These are phyloP conservation scores for Yponomeuta cagnagella DNA, from an alignment of 2,888 invertebrate species.

Conservation along the genomic window DNA sequence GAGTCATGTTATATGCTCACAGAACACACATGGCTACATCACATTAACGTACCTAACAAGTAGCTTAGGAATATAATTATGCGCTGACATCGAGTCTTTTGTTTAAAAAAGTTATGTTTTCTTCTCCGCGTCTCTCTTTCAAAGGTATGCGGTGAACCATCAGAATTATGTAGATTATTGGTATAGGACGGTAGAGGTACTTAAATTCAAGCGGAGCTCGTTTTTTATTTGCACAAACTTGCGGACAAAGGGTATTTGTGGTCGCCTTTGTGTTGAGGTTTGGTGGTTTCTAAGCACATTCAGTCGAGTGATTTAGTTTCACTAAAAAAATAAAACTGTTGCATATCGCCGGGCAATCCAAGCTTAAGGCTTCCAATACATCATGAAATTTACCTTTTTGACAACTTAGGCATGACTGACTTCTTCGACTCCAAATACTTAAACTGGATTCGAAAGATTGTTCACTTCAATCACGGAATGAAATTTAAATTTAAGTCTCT, in stretches of 20 bases:
- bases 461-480: too few relatives aligned
- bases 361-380: too few relatives aligned
- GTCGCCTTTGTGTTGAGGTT: slow-evolving; percentile 48
- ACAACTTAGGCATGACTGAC: too few relatives aligned
- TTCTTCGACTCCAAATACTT: too few relatives aligned
- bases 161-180: slow-evolving; percentile 25
- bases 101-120: not conserved
- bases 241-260: slow-evolving; percentile 49
- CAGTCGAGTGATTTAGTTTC: slow-evolving; percentile 18
- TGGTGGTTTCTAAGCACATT: slow-evolving; percentile 52
- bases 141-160: not conserved
- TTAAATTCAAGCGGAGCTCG: slow-evolving; percentile 37
- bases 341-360: too few relatives aligned
- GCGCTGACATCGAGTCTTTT: slow-evolving; percentile 22
- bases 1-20: slow-evolving; percentile 39
- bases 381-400: too few relatives aligned
- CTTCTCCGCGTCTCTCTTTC: not conserved
- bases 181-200: slow-evolving; percentile 32
- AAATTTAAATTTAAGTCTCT: not conserved
- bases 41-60: slow-evolving; percentile 41
- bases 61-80: slow-evolving; percentile 40
- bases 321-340: not conserved
- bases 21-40: slow-evolving; percentile 34
- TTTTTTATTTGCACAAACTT: slow-evolving; percentile 53
- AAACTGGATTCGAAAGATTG: too few relatives aligned